Base-by-base conservation (phyloP, 2,797 vertebrate species). In the Momotus momota region DNA sequence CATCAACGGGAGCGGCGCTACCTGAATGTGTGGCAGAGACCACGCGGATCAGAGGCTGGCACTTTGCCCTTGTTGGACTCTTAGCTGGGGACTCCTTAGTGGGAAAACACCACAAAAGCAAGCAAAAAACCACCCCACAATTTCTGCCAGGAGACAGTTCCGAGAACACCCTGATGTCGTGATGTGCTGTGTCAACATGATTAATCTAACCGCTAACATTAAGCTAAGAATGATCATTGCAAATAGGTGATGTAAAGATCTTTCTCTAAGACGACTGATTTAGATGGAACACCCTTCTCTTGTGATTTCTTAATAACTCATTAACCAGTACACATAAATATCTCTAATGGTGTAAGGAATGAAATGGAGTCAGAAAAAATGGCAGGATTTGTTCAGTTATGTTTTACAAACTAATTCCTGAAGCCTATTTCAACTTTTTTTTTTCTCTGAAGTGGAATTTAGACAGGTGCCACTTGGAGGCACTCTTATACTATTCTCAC, bases 381-480 rank as follows among this genome's bases (percentile, higher is more conserved):
- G 19, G 2, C 5, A 72, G 6, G 5, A 49, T 83, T 86, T 19
- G 2, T 75, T 95, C 55, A 80, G 6, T 12, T 71, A 60, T 7
- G 21, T 88, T 61, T 88, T 62, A 20, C 58, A 62, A 81, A 88
- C 27, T 57, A 31, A 73, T 73, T 96, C 33, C 3, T 81, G 80
- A 85, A 66, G 22, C 7, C 86, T 78, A 52, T 86, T 96, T 96
- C 60, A 93, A 85, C 46, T 79, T 40, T 8, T 35, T 54, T 49
- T 46, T 48, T 92, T 88, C 18, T 75, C 45, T 72, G 49, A 92
- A 73, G 64, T 91, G 95, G 94, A 97, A 92, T 98, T 96, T 96
- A 97, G 62, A 72, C 31, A 91, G 81, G 45, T 95, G 61, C 98
- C 98, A 98, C 98, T 98, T 97, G 98, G 98, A 98, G 98, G 98